Evolutionary conservation across 2,797 vertebrate species (phyloP).

Genomic region (Merluccius polli): DNA sequence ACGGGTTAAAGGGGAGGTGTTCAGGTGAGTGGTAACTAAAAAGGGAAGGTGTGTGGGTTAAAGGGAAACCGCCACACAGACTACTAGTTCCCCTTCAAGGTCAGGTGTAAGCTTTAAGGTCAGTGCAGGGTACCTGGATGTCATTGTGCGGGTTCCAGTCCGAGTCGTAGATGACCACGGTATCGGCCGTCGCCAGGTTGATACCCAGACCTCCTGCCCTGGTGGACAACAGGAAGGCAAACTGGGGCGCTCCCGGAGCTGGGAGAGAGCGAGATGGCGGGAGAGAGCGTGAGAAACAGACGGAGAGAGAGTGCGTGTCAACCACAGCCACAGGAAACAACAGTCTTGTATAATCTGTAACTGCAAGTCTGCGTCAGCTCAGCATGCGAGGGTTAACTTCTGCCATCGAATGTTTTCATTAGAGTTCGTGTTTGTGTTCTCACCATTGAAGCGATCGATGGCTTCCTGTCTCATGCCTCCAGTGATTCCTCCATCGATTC

Average conservation of each 20-base stretch:
- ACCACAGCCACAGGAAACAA: background rate
- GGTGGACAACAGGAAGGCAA: constrained; percentile 95
- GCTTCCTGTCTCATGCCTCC: constrained; percentile 97
- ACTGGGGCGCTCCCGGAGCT: constrained; percentile 97
- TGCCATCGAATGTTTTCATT: too few relatives aligned
- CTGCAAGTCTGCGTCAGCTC: too few relatives aligned
- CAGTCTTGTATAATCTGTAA: too few relatives aligned
- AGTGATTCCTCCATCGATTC: constrained; percentile 95
- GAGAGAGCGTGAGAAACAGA: background rate
- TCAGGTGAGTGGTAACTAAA: background rate
- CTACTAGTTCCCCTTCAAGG: too few relatives aligned
- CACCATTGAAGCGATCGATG: constrained; percentile 97
- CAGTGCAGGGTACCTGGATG: constrained; percentile 80
- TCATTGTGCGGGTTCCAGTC: constrained; percentile 99
- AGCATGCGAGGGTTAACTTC: too few relatives aligned
- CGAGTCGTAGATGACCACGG: constrained; percentile 96
- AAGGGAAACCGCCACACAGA: too few relatives aligned
- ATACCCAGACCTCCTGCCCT: constrained; percentile 96
- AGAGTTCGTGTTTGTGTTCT: constrained; percentile 12
- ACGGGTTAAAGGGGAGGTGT: background rate
- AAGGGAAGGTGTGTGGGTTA: too few relatives aligned
- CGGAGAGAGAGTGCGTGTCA: background rate
- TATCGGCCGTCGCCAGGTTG: constrained; percentile 97
- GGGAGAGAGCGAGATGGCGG: background rate
- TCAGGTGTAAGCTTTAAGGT: background rate